Base-by-base conservation (phyloP, 2,888 invertebrate species). In the Odontomyia ornata region DNA sequence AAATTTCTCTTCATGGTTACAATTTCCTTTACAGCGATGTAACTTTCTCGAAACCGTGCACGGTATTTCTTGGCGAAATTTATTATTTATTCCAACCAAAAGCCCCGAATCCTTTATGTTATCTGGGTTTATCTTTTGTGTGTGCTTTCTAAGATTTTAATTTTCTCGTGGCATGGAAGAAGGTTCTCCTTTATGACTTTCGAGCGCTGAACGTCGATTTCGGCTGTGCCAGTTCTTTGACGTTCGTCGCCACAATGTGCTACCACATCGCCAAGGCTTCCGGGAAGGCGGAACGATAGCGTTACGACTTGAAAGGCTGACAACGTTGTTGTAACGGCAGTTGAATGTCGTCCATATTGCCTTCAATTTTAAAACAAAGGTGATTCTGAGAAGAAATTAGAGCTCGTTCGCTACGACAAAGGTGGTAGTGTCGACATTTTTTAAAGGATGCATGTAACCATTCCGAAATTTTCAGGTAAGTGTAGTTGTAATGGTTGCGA, bases 51-150 rank as follows among this genome's bases (percentile, higher is more conserved):
- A 47, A n/a, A 28, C 28, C 25, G 18, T 60, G 21, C 60, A 36
- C 36, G 43, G 57, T 36, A 36, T 57, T 60, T 23, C 36, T 36
- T 23, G n/a, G 36, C 36, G 30, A 57, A 57, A 73, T 57, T 73
- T 73, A 57, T 73, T 73, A 73, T 73, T 73, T 73, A 73, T 73
- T 73, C 43, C 73, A 43, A 43, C 43, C 30, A 18, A 73, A 60
- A 9, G 28, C 36, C 23, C 36, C 52, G 25, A 30, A 52, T 27
- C 52, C 52, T 73, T 56, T 27, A 25, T 21, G n/a, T 28, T 21
- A 13, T 52, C 47, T 9, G 23, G 23, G 30, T 69, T 47, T 57
- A 43, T 73, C 73, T 73, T 57, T 36, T 73, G 57, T 73, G n/a
- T n/a, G 60, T 9, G 36, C 73, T 73, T 27, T 36, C 57, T n/a